A percentile compares a stretch with the other conserved stretches of the same genome.
These are phyloP conservation scores for Lysandra bellargus DNA, from an alignment of 2,888 invertebrate species.

Conservation along the genomic window DNA sequence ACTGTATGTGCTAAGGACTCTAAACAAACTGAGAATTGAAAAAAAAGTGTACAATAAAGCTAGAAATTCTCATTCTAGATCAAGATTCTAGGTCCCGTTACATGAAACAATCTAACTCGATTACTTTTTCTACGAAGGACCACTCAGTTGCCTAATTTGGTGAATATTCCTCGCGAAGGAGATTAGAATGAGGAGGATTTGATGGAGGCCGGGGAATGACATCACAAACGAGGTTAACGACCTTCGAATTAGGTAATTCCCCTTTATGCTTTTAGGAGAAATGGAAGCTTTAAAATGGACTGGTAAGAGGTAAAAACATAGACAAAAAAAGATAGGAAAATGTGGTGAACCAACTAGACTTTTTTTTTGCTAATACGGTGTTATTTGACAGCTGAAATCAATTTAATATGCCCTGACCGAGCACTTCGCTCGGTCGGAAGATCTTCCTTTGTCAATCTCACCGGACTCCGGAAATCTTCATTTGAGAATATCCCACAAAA, in stretches of 20 bases:
- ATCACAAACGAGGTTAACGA: slow-evolving; percentile 3
- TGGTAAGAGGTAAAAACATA: not conserved
- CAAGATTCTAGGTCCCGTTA: not conserved
- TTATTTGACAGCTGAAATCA: too few species aligned
- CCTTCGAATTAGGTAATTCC: not conserved
- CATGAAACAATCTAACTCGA: not conserved
- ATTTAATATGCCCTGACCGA: too few species aligned
- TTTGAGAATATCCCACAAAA: too few species aligned
- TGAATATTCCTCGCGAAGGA: not conserved
- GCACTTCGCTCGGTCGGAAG: too few species aligned
- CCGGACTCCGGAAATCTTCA: too few species aligned
- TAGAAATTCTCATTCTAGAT: not conserved
- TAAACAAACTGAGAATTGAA: too few species aligned
- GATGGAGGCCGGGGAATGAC: not conserved
- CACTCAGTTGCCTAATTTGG: not conserved
- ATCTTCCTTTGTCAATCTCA: too few species aligned
- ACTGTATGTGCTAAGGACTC: too few species aligned
- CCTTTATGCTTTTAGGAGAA: not conserved
- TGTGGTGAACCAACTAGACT: too few species aligned
- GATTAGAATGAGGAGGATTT: not conserved
- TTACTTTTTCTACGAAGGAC: not conserved
- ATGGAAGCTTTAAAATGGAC: not conserved
- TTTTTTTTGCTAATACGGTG: too few species aligned
- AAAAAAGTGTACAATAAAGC: too few species aligned
- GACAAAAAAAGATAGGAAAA: too few species aligned